These are phyloP conservation scores for Psilopsiagon aymara DNA, from an alignment of 2,113 vertebrate species.

Conservation along the genomic window DNA sequence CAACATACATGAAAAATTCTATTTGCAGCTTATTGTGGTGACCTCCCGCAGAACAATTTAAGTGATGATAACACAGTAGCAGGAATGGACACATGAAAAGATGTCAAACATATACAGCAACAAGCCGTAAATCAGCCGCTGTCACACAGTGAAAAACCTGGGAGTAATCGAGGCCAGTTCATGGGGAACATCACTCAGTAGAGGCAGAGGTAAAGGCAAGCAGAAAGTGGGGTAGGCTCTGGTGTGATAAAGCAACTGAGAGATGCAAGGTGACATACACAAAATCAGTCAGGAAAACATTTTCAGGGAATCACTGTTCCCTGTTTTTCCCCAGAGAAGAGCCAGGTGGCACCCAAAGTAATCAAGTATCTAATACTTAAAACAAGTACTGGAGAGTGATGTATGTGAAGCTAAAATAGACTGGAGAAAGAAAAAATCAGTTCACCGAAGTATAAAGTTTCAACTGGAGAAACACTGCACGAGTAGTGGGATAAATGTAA, in stretches of 20 bases:
- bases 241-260: not conserved
- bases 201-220: not conserved
- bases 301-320: not conserved
- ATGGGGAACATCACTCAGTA: not conserved
- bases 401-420: not conserved
- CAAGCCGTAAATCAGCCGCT: not conserved
- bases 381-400: not conserved
- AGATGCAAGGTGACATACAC: not conserved
- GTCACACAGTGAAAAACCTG: not conserved
- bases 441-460: not conserved
- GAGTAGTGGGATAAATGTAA: not conserved
- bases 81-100: not conserved
- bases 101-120: not conserved
- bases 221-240: not conserved
- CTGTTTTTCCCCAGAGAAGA: not conserved
- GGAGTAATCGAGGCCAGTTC: conserved; percentile 1
- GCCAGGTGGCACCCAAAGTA: not conserved
- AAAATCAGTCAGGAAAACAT: not conserved
- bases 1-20: not conserved
- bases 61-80: not conserved
- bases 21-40: not conserved
- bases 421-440: fast-evolving
- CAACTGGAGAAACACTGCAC: not conserved
- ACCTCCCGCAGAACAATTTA: not conserved
- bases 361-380: not conserved